Conservation (phyloP, 2,113 vertebrate genomes). For the Circaetus cinerascens region DNA sequence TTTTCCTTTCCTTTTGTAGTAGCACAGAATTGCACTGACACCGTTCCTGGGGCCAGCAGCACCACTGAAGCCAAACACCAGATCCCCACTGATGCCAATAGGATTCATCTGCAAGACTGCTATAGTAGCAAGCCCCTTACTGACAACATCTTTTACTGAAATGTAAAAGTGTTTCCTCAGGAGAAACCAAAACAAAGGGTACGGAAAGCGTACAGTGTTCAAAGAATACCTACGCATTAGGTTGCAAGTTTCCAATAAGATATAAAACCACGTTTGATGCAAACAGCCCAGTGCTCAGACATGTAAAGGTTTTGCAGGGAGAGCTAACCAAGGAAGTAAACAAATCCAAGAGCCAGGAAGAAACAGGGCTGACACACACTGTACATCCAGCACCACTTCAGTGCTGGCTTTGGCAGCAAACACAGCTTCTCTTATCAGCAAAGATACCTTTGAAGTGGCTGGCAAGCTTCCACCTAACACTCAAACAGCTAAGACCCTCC, state of each 20-base stretch:
- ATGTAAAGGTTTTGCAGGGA: background rate
- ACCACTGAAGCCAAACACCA: background rate
- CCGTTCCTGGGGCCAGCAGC: fast-evolving
- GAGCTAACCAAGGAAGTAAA: background rate
- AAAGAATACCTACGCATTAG: background rate
- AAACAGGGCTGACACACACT: background rate
- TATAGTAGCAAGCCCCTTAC: background rate
- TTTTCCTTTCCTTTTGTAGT: background rate
- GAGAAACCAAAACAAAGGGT: background rate
- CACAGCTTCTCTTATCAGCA: constrained; percentile 51
- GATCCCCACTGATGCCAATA: fast-evolving
- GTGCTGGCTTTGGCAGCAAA: constrained; percentile 43
- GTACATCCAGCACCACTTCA: background rate
- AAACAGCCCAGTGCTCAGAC: background rate
- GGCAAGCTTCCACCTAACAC: constrained; percentile 35
- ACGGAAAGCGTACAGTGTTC: fast-evolving
- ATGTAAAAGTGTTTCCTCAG: fast-evolving
- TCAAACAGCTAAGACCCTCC: constrained; percentile 36
- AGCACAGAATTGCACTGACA: background rate
- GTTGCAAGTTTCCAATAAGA: background rate
- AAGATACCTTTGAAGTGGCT: constrained; percentile 52
- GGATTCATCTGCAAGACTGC: background rate
- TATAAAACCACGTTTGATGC: fast-evolving
- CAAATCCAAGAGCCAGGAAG: background rate
- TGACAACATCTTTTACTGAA: background rate